These are phyloP conservation scores for Artibeus jamaicensis DNA, from an alignment of 2,797 vertebrate genomes.

Conservation along the genomic window DNA sequence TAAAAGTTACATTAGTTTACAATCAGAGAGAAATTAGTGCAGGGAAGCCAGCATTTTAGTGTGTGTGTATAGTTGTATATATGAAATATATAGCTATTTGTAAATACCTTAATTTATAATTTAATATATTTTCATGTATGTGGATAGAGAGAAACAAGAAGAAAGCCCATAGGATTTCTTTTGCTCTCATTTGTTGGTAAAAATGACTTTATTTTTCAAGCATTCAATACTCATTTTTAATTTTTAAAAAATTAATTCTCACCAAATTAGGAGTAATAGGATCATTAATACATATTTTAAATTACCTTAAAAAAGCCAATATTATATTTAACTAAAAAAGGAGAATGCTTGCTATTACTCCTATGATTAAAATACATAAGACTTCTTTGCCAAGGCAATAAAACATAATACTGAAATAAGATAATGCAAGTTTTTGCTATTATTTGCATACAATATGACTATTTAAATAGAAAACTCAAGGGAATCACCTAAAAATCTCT, in stretches of 20 bases:
- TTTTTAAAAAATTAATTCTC: neutral
- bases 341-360: neutral
- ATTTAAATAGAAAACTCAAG: constrained; percentile 56
- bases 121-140: neutral
- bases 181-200: constrained; percentile 2
- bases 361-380: neutral
- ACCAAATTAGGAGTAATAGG: neutral
- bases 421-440: constrained; percentile 23
- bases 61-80: neutral
- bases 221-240: neutral
- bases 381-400: constrained; percentile 13
- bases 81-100: neutral
- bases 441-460: constrained; percentile 52
- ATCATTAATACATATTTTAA: neutral
- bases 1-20: neutral
- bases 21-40: neutral
- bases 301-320: neutral
- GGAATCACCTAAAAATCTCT: constrained; percentile 34
- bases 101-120: neutral
- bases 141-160: neutral
- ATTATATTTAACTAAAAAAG: constrained; percentile 19
- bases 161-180: neutral
- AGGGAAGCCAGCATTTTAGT: neutral
- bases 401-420: constrained; percentile 22
- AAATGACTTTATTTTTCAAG: neutral